Percentiles rank a stretch among this genome's conserved stretches.
These are phyloP conservation scores for Pluvialis apricaria DNA, from an alignment of 2,113 vertebrate genomes.

Conservation along the genomic window DNA sequence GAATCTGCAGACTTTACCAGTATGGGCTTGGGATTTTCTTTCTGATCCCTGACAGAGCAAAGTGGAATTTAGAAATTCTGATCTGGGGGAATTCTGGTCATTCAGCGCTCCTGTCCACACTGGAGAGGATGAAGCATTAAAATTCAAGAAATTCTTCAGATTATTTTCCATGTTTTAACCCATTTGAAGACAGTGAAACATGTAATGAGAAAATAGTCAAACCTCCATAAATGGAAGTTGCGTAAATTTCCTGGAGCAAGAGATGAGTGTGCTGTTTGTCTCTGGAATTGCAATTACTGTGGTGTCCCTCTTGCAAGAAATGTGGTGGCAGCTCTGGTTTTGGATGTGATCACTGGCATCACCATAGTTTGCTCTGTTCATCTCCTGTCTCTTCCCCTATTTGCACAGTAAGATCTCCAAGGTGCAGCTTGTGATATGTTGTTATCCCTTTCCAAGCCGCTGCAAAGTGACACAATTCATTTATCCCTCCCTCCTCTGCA, in stretches of 20 bases:
- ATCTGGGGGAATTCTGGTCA: not conserved
- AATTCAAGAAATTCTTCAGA: not conserved
- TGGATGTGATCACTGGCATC: not conserved
- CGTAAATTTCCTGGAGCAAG: not conserved
- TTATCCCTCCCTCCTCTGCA: conserved; percentile 7
- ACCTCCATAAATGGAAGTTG: not conserved
- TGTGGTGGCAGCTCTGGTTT: not conserved
- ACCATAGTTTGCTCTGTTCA: fast-evolving
- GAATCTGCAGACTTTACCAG: not conserved
- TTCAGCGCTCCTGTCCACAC: fast-evolving
- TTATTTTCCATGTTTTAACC: not conserved
- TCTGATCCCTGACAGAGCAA: not conserved
- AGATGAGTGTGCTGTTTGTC: not conserved
- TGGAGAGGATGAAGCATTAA: not conserved
- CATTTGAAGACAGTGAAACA: not conserved
- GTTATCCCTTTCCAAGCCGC: conserved; percentile 16
- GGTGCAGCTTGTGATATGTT: not conserved
- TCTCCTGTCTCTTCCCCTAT: not conserved
- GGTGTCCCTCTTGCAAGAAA: not conserved
- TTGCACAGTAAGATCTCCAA: not conserved
- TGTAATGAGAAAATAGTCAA: not conserved
- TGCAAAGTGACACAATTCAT: conserved; percentile 44
- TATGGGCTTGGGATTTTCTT: not conserved
- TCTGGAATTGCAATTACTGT: not conserved
- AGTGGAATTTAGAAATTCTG: not conserved